A percentile compares a stretch with the other conserved stretches of the same genome.
Conservation (phyloP, 2,113 vertebrate species). For the Brachyistius frenatus region DNA sequence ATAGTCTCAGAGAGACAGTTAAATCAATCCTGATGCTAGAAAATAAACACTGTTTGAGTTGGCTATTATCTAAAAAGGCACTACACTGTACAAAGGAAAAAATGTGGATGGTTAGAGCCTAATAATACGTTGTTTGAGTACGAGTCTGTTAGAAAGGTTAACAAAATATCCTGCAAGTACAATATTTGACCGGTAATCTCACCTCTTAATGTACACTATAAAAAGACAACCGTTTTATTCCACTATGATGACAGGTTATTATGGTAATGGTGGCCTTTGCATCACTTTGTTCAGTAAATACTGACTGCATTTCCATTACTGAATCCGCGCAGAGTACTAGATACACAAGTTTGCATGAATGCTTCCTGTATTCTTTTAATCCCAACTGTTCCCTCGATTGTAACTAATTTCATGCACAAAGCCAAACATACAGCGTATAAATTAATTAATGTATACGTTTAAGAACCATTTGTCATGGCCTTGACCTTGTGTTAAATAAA, state of each 20-base stretch:
- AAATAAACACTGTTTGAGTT: neutral
- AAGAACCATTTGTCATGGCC: slow-evolving; percentile 13
- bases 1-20: neutral
- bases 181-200: neutral
- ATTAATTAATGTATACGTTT: neutral
- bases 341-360: neutral
- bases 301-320: neutral
- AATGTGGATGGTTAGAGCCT: neutral
- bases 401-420: slow-evolving; percentile 12
- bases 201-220: neutral
- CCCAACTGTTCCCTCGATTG: slow-evolving; percentile 9
- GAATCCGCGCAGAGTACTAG: neutral
- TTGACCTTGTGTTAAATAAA: slow-evolving; percentile 34
- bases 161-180: neutral
- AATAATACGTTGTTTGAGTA: neutral
- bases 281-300: slow-evolving; percentile 1
- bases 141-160: neutral
- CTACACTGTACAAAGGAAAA: neutral
- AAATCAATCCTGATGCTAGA: neutral
- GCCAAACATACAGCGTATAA: neutral
- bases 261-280: slow-evolving; percentile 5
- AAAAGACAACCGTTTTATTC: neutral
- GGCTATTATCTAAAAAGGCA: neutral
- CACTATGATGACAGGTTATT: slow-evolving; percentile 1
- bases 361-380: slow-evolving; percentile 11